phyloP scores from a whole-genome alignment of 2,797 vertebrate genomes.

The Myotis daubentonii region DNA sequence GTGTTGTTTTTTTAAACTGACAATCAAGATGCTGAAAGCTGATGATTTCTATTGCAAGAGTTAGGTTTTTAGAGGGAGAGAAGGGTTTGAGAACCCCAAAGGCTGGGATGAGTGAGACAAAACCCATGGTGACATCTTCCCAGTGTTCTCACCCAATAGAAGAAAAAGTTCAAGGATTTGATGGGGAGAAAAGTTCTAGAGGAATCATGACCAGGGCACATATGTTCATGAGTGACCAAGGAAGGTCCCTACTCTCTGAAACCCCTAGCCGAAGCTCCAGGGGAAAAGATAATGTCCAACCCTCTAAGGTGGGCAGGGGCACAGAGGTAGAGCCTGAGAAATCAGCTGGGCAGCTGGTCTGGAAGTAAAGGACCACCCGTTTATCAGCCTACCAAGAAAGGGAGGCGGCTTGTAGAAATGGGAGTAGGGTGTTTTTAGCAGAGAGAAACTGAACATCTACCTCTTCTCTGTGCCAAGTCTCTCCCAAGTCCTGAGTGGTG shows the following conservation, averaged over 20 bases:
- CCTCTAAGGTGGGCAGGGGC: rapidly evolving
- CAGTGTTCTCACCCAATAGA: neutral
- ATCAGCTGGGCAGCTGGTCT: neutral
- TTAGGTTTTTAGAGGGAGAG: neutral
- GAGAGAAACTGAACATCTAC: neutral
- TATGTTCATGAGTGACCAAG: too few species aligned
- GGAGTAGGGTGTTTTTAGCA: neutral
- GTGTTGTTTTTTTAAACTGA: neutral
- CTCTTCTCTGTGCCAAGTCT: neutral
- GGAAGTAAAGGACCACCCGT: neutral
- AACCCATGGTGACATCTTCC: neutral
- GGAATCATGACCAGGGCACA: neutral
- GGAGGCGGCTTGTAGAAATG: neutral
- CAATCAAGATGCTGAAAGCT: neutral
- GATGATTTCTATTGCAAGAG: neutral
- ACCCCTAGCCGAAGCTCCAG: neutral
- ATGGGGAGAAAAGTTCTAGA: neutral
- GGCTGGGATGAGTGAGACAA: neutral
- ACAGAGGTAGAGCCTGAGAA: neutral
- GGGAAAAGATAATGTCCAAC: neutral
- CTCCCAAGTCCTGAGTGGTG: neutral
- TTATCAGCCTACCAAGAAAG: neutral
- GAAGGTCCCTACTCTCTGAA: neutral
- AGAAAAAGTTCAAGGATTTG: neutral
- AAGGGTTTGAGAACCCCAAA: neutral